Conservation (phyloP, 2,888 invertebrate species). For the Gastrophysa polygoni region DNA sequence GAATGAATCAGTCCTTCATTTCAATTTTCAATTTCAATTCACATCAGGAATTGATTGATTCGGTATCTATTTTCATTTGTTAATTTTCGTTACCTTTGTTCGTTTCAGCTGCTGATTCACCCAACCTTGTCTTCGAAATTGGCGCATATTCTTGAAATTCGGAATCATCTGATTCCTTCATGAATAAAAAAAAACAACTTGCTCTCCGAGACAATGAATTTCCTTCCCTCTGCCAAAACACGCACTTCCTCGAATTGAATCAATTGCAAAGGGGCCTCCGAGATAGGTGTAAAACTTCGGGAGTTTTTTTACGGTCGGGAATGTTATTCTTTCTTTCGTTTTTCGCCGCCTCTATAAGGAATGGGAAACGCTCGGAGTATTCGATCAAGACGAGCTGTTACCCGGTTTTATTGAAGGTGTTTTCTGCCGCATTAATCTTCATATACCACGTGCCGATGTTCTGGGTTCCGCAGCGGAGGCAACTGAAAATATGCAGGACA, state of each 20-base stretch:
- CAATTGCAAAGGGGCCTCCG: constrained; percentile 8
- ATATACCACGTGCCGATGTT: constrained; percentile 16
- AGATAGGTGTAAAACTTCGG: constrained; percentile 14
- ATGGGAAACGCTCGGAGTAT: constrained; percentile 5
- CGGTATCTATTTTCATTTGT: too few species aligned
- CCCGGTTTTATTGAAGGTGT: constrained; percentile 16
- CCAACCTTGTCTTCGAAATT: neutral
- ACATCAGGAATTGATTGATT: too few species aligned
- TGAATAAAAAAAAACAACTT: constrained; percentile 1
- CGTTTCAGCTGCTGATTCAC: neutral
- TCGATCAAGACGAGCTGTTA: constrained; percentile 19
- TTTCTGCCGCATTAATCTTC: constrained; percentile 17
- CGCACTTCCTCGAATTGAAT: constrained; percentile 13
- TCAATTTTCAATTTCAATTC: too few species aligned
- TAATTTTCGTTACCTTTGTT: too few species aligned
- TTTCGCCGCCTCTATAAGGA: constrained; percentile 3
- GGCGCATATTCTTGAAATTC: neutral
- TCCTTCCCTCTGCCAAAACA: constrained; percentile 3
- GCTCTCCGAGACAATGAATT: constrained; percentile 6
- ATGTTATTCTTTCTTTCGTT: constrained; percentile 14
- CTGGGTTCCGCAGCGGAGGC: neutral
- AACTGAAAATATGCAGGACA: neutral
- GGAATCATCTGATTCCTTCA: neutral
- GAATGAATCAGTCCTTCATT: too few species aligned
- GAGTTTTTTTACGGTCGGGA: constrained; percentile 1